Percentiles rank a stretch among this genome's conserved stretches.
Evolutionary conservation across 2,888 invertebrate genomes (phyloP).

Genomic region (Calameuta filiformis): DNA sequence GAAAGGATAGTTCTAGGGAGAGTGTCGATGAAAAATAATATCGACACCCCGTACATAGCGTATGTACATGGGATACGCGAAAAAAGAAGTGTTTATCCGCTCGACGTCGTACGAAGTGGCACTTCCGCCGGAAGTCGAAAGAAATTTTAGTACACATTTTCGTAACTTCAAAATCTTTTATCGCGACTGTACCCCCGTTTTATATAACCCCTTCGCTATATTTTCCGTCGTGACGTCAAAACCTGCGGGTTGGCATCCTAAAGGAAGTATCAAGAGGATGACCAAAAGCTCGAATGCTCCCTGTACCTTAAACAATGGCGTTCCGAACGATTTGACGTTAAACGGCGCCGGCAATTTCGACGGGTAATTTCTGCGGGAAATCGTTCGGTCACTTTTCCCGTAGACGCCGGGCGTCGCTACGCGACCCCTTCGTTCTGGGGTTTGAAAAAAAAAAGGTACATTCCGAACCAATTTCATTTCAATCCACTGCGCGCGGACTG

Average conservation of each 20-base stretch:
- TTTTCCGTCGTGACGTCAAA: constrained; percentile 1
- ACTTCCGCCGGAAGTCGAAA: background rate
- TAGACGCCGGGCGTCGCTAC: background rate
- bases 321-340: constrained; percentile 62
- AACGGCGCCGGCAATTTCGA: constrained; percentile 59
- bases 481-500: background rate
- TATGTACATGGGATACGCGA: background rate
- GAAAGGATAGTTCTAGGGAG: background rate
- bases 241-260: constrained; percentile 17
- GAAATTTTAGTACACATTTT: background rate
- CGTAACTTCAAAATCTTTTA: background rate
- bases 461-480: constrained; percentile 29
- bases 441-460: constrained; percentile 31
- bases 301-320: constrained; percentile 61
- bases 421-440: background rate
- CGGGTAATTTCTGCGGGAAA: constrained; percentile 65
- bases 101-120: background rate
- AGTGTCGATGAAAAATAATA: background rate
- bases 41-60: background rate
- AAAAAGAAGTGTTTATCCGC: background rate
- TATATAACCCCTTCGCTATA: background rate
- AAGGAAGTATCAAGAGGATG: constrained; percentile 52
- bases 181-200: background rate
- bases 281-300: constrained; percentile 46
- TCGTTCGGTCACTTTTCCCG: constrained; percentile 52